Evolutionary conservation across 2,113 vertebrate genomes (phyloP).

Genomic region (Zeus faber): DNA sequence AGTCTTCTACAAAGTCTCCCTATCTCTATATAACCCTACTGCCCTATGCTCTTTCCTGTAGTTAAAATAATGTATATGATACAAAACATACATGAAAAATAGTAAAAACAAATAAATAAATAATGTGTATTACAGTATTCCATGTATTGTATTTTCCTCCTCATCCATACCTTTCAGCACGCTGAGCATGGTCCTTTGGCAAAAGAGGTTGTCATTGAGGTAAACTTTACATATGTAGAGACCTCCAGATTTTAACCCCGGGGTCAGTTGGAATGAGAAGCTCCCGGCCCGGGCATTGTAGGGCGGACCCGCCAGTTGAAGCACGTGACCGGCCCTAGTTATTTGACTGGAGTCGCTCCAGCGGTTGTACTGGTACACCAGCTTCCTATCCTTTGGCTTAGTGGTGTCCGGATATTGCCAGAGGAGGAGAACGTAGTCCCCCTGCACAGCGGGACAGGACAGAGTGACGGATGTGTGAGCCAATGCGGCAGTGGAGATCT

Average conservation of each 20-base stretch:
- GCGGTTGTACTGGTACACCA: constrained; percentile 53
- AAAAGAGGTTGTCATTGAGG: constrained; percentile 45
- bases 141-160: background rate
- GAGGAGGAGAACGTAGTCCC: constrained; percentile 63
- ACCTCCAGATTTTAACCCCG: constrained; percentile 53
- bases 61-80: background rate
- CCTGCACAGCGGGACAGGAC: constrained; percentile 41
- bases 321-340: background rate
- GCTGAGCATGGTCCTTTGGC: constrained; percentile 53
- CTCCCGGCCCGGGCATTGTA: constrained; percentile 37
- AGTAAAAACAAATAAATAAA: background rate
- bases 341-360: constrained; percentile 48
- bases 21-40: no score
- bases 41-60: no score
- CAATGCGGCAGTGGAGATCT: constrained; percentile 34
- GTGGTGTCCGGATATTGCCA: constrained; percentile 55
- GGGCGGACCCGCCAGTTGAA: constrained; percentile 42
- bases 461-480: constrained; percentile 35
- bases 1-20: no score
- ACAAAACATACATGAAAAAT: background rate
- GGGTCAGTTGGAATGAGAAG: constrained; percentile 63
- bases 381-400: background rate
- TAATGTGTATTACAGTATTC: no score
- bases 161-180: constrained; percentile 66
- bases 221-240: constrained; percentile 65